Evolutionary conservation across 2,888 invertebrate species (phyloP).

Genomic region (Disparrhopalites patrizii): DNA sequence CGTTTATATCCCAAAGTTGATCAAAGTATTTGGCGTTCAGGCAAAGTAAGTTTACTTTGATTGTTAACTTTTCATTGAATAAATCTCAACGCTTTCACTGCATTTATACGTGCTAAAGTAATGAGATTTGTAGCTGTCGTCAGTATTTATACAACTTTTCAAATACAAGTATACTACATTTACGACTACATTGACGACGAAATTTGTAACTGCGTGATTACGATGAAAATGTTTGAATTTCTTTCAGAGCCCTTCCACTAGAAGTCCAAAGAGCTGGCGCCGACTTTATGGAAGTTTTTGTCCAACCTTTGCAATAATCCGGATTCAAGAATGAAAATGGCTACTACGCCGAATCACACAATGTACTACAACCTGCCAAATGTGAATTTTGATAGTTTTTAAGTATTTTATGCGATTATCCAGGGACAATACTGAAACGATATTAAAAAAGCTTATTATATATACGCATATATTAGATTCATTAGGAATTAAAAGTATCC

Average conservation of each 20-base stretch:
- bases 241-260: conserved; percentile 33
- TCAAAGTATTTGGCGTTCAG: conserved; percentile 59
- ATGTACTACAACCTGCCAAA: too few relatives aligned
- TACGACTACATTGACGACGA: neutral
- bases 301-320: conserved; percentile 38
- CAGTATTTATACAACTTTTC: neutral
- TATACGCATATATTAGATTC: too few relatives aligned
- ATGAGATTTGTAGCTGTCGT: neutral
- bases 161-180: neutral
- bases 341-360: too few relatives aligned
- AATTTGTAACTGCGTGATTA: neutral
- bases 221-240: neutral
- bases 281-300: conserved; percentile 38
- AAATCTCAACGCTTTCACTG: too few relatives aligned
- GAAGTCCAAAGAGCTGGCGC: conserved; percentile 37
- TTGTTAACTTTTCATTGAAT: too few relatives aligned
- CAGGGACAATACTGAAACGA: too few relatives aligned
- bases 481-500: too few relatives aligned
- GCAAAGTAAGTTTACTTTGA: conserved; percentile 51
- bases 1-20: conserved; percentile 62
- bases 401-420: too few relatives aligned
- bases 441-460: too few relatives aligned
- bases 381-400: too few relatives aligned
- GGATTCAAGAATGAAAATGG: too few relatives aligned
- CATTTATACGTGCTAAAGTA: too few relatives aligned